A percentile compares a stretch with the other conserved stretches of the same genome.
Evolutionary conservation across 2,113 vertebrate species (phyloP).

Genomic region (Octodon degus): DNA sequence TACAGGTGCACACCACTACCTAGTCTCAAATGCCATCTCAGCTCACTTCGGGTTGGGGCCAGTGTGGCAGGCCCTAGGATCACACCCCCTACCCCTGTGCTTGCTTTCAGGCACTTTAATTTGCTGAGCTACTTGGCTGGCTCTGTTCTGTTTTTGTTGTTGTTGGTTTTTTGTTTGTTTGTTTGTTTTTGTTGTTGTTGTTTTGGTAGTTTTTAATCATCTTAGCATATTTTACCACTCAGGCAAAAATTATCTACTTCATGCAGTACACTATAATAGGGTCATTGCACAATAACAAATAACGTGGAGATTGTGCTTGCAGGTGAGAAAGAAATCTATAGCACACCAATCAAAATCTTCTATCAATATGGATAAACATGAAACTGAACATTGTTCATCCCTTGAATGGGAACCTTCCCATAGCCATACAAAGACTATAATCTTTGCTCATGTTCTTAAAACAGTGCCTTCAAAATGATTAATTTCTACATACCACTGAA

Average conservation of each 20-base stretch:
- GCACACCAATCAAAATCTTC: too few species aligned
- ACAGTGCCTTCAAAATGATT: background rate
- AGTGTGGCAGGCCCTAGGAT: too few species aligned
- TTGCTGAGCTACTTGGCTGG: too few species aligned
- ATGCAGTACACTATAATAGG: background rate
- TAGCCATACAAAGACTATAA: background rate
- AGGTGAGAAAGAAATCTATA: background rate
- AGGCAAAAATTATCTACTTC: background rate
- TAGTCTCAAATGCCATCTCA: too few species aligned
- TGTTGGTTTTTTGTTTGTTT: too few species aligned
- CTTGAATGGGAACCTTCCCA: accelerated
- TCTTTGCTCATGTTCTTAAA: background rate
- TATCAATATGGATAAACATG: background rate
- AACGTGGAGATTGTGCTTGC: background rate
- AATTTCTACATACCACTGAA: background rate
- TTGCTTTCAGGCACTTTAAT: too few species aligned
- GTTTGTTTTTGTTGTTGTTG: too few species aligned
- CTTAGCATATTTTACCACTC: background rate
- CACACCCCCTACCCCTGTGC: too few species aligned
- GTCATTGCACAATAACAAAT: background rate
- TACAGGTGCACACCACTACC: too few species aligned
- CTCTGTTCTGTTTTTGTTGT: too few species aligned
- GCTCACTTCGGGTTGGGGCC: too few species aligned
- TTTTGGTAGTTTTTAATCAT: background rate
- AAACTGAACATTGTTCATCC: background rate